Evolutionary conservation across 2,797 vertebrate species (phyloP).

Genomic region (Phaenicophaeus curvirostris): DNA sequence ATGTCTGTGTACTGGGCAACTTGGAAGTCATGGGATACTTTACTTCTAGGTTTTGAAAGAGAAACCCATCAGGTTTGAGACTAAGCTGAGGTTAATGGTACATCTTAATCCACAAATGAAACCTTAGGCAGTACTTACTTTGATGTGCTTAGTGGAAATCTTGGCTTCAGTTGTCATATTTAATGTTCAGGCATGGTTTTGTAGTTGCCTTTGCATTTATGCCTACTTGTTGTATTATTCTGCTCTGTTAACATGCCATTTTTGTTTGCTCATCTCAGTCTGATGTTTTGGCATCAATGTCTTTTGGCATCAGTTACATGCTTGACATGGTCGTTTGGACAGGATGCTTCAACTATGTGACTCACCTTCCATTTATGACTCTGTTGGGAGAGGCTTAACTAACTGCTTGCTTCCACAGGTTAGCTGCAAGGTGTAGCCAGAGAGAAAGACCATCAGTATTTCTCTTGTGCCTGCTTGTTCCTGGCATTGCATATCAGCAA

Average conservation of each 20-base stretch:
- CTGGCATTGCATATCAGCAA: not conserved
- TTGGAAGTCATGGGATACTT: not conserved
- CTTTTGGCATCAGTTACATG: not conserved
- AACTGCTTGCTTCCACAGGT: slow-evolving; percentile 21
- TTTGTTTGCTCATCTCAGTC: not conserved
- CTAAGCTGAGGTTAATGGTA: not conserved
- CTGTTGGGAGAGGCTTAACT: slow-evolving; percentile 24
- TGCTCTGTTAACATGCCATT: not conserved
- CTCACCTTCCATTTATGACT: slow-evolving; percentile 26
- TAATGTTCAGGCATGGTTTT: slow-evolving; percentile 28
- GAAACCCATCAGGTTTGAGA: not conserved
- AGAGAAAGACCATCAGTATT: not conserved
- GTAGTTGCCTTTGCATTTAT: not conserved
- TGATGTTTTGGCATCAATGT: not conserved
- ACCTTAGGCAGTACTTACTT: not conserved
- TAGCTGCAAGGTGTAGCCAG: not conserved
- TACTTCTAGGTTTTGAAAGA: not conserved
- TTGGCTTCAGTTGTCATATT: slow-evolving; percentile 3
- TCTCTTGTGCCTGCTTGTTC: slow-evolving; percentile 9
- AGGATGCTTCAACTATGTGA: not conserved
- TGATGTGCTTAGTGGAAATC: not conserved
- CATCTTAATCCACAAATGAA: not conserved
- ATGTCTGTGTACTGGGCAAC: not conserved
- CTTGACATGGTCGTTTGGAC: not conserved
- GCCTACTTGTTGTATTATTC: slow-evolving; percentile 10